phyloP scores from a whole-genome alignment of 2,888 invertebrate genomes.

The Rambutsinella grinnellia region DNA sequence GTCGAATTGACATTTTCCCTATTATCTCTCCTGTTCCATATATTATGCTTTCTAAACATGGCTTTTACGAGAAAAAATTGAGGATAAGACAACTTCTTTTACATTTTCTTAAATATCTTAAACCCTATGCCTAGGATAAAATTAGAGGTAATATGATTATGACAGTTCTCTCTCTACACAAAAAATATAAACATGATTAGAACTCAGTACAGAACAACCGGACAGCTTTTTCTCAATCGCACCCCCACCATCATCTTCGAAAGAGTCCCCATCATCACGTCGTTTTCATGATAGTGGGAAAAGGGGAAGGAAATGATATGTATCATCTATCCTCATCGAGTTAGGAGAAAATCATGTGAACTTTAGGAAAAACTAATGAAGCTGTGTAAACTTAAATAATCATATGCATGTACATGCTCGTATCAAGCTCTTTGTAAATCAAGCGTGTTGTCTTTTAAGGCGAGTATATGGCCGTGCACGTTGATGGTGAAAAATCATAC shows the following conservation, averaged over 20 bases:
- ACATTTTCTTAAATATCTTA: background rate
- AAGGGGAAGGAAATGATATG: constrained; percentile 23
- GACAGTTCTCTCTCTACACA: background rate
- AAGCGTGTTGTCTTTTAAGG: background rate
- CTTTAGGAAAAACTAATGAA: background rate
- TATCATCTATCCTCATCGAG: constrained; percentile 4
- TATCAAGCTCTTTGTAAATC: background rate
- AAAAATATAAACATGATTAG: background rate
- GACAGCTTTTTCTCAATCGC: background rate
- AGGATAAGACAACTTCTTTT: background rate
- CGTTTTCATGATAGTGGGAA: background rate
- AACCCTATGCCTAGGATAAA: background rate
- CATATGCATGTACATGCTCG: background rate
- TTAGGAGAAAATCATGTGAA: background rate
- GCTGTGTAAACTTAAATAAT: background rate
- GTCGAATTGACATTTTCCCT: background rate
- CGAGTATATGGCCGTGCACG: background rate
- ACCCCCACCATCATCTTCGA: background rate
- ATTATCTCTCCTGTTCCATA: background rate
- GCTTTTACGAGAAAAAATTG: background rate
- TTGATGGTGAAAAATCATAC: background rate
- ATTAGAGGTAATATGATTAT: background rate
- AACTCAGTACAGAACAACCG: background rate
- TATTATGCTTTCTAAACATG: background rate
- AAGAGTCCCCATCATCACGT: background rate